Conservation (phyloP, 2,113 vertebrate species). For the Megaceryle torquata region DNA sequence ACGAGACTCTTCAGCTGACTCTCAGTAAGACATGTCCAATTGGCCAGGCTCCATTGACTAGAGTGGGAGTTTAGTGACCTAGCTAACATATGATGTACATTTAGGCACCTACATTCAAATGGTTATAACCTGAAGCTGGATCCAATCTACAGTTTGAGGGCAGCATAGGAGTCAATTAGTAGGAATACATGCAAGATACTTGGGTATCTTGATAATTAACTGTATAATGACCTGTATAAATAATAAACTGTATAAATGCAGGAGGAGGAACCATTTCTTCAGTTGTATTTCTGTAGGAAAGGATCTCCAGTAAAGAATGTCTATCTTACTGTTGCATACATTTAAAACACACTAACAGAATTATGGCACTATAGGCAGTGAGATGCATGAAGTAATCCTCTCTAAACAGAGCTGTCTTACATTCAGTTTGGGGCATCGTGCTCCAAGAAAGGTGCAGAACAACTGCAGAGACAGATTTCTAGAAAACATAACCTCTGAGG, state of each 20-base stretch:
- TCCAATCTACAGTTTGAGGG: background rate
- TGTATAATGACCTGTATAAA: background rate
- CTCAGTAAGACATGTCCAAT: background rate
- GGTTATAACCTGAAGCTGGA: background rate
- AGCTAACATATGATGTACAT: background rate
- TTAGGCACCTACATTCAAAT: background rate
- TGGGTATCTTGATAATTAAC: background rate
- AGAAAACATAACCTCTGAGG: background rate
- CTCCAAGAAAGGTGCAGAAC: background rate
- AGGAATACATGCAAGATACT: background rate
- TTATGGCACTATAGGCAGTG: background rate
- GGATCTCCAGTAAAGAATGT: background rate
- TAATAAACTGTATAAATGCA: background rate
- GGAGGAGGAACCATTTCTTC: background rate
- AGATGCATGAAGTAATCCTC: background rate
- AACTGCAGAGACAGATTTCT: background rate
- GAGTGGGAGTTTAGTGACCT: background rate
- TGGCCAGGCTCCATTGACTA: slow-evolving; percentile 11
- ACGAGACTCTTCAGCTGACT: background rate
- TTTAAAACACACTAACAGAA: background rate
- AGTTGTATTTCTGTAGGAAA: background rate
- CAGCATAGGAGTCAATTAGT: background rate
- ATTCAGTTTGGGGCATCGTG: background rate
- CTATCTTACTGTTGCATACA: background rate
- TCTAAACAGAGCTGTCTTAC: background rate